A percentile compares a stretch with the other conserved stretches of the same genome.
Evolutionary conservation across 2,797 vertebrate genomes (phyloP).

Genomic region (Craterocephalus amniculus): DNA sequence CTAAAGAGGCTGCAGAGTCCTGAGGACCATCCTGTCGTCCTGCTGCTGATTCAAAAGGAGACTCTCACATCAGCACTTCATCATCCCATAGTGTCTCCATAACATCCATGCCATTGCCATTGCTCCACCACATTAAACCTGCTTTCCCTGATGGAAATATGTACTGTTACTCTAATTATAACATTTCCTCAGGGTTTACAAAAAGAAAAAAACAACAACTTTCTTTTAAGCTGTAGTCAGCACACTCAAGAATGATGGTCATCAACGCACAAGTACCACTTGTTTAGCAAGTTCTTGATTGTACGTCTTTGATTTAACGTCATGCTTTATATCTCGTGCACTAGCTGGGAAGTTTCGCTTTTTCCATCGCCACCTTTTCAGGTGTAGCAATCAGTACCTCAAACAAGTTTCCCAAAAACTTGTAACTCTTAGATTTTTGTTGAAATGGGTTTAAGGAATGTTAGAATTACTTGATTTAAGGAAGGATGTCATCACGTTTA

Average conservation of each 20-base stretch:
- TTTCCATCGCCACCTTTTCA: constrained; percentile 42
- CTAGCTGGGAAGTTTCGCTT: constrained; percentile 46
- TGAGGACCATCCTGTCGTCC: constrained; percentile 50
- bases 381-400: constrained; percentile 62
- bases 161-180: constrained; percentile 56
- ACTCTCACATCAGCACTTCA: constrained; percentile 37
- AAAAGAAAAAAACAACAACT: constrained; percentile 6
- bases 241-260: constrained; percentile 53
- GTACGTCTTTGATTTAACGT: constrained; percentile 60
- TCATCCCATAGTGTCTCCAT: constrained; percentile 45
- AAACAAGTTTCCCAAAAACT: constrained; percentile 32
- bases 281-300: constrained; percentile 64
- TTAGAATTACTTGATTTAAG: constrained; percentile 34
- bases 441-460: constrained; percentile 59
- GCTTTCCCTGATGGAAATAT: constrained; percentile 62
- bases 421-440: constrained; percentile 44
- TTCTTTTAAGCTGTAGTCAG: constrained; percentile 57
- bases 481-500: constrained; percentile 18
- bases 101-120: constrained; percentile 64
- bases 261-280: constrained; percentile 71
- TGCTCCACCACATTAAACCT: constrained; percentile 55
- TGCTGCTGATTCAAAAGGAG: constrained; percentile 66
- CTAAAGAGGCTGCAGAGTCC: constrained; percentile 64
- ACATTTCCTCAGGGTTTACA: constrained; percentile 62
- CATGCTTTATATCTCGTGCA: constrained; percentile 45